A percentile compares a stretch with the other conserved stretches of the same genome.
Conservation (phyloP, 2,888 invertebrate species). For the Ophioninae sp. region DNA sequence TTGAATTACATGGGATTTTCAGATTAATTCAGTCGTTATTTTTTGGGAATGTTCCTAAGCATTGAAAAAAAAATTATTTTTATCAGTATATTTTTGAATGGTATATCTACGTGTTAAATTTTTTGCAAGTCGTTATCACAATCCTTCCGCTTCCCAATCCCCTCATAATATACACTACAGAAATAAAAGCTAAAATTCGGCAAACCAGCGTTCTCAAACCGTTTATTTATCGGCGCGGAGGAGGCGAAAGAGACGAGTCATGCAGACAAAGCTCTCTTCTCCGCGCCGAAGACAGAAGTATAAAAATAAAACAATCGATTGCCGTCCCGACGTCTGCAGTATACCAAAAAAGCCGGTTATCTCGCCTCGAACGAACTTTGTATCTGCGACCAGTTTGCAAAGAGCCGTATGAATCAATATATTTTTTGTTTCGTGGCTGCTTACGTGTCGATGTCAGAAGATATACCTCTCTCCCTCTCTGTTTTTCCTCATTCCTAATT, state of each 20-base stretch:
- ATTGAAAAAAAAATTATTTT: no score
- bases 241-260: conserved; percentile 5
- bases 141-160: no score
- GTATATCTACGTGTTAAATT: no score
- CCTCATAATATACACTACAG: no score
- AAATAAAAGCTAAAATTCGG: neutral
- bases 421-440: neutral
- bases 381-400: neutral
- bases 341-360: conserved; percentile 36
- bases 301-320: conserved; percentile 40
- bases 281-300: conserved; percentile 6
- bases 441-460: neutral
- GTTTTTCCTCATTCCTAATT: neutral
- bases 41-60: no score
- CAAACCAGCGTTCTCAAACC: neutral
- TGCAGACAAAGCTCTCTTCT: neutral
- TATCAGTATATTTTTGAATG: no score
- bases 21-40: no score
- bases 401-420: neutral
- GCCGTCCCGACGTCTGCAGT: conserved; percentile 21
- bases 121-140: no score
- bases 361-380: conserved; percentile 22
- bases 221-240: neutral
- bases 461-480: neutral
- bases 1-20: no score